Base-by-base conservation (phyloP, 2,113 vertebrate species). In the Cacatua alba region DNA sequence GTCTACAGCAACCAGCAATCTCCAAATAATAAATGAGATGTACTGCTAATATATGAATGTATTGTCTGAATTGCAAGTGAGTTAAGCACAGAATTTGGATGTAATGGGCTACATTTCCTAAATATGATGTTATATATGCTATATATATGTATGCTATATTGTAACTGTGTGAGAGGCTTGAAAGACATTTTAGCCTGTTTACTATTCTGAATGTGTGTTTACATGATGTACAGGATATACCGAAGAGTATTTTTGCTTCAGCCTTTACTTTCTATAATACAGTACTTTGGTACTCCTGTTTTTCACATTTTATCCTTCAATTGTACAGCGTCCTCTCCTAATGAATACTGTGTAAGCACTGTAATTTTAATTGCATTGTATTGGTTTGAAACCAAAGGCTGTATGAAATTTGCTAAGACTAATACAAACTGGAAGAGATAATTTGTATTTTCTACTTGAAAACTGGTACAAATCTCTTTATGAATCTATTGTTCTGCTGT, bases 181-280 rank as follows among this genome's bases (percentile, higher is more conserved):
- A 92, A 96, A 97, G 60, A 96, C 55, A 94, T 93, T 96, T 96
- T 96, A 94, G 84, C 95, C 95, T 96, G 79, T 97, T 97, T 97
- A 81, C 59, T 97, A 44, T 67, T 94, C 93, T 60, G 94, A 97
- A 96, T 96, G 97, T 94, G 83, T 97, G 95, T 98, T 98, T 98
- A 98, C 97, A 96, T 94, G 53, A 96, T 98, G 95, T 98, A 97
- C 91, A 97, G 94, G 90, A 88, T 97, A 95, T 95, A 97, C 92
- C 31, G 85, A 94, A 97, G 97, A 97, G 89, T 98, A 98, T 98
- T 98, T 98, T 98, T 98, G 96, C 97, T 97, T 97, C 97, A 88
- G 31, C 48, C 15, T 95, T 97, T 97, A 52, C 96, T 97, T 97
- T 95, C 81, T 98, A 93, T 90, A 64, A 71, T 49, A 90, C 53